Evolutionary conservation across 2,888 invertebrate genomes (phyloP).

Genomic region (Nebria brevicollis): DNA sequence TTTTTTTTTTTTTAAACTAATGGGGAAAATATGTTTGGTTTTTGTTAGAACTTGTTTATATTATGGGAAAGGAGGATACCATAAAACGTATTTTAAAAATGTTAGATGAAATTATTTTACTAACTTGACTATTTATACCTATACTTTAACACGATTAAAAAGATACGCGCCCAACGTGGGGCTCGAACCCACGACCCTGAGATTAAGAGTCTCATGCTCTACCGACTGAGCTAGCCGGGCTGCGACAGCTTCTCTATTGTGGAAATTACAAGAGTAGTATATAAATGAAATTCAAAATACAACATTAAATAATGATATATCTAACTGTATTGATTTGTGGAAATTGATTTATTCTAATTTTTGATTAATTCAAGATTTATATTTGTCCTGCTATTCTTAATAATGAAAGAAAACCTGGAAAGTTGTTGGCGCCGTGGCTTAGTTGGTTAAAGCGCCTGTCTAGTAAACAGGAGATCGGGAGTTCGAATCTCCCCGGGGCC

Average conservation of each 20-base stretch:
- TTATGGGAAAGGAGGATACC: too few species aligned
- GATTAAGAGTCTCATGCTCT: conserved; percentile 69
- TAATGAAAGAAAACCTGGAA: not conserved
- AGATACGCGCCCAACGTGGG: conserved; percentile 62
- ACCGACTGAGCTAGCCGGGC: conserved; percentile 66
- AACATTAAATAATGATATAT: too few species aligned
- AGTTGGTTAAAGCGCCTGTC: conserved; percentile 82
- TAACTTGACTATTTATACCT: too few species aligned
- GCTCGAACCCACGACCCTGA: conserved; percentile 68
- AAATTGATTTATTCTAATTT: not conserved
- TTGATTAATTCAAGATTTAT: not conserved
- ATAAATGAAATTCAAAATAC: not conserved
- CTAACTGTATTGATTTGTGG: not conserved
- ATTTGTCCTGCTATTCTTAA: too few species aligned
- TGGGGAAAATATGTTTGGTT: too few species aligned
- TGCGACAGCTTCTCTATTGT: not conserved
- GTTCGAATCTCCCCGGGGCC: conserved; percentile 66
- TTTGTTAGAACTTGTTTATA: too few species aligned
- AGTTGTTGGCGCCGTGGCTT: conserved; percentile 74
- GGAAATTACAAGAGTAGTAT: not conserved
- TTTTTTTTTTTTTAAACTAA: too few species aligned
- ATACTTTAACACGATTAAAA: too few species aligned
- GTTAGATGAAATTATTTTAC: too few species aligned
- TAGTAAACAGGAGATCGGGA: conserved; percentile 77
- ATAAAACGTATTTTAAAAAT: too few species aligned